Evolutionary conservation across 2,797 vertebrate species (phyloP).

Genomic region (Dermochelys coriacea): DNA sequence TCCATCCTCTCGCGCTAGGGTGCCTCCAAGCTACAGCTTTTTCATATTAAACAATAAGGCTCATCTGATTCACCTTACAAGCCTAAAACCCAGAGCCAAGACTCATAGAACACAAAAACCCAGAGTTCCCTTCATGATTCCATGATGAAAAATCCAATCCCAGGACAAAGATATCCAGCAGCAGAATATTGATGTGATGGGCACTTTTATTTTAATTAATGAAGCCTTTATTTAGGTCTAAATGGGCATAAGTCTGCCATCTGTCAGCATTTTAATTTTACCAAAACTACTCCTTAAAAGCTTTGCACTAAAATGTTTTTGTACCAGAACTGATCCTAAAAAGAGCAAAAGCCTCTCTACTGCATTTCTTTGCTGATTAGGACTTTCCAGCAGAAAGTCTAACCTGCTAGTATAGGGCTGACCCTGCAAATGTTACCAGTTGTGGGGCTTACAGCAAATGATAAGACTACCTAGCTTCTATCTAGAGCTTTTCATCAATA

Average conservation of each 20-base stretch:
- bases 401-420: not conserved
- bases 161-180: not conserved
- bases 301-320: not conserved
- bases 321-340: not conserved
- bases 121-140: not conserved
- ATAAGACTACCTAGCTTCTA: not conserved
- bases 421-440: not conserved
- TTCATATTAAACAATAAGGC: not conserved
- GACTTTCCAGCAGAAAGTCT: not conserved
- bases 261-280: not conserved
- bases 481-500: not conserved
- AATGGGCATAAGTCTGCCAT: not conserved
- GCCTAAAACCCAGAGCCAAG: rapidly evolving
- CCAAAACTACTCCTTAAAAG: not conserved
- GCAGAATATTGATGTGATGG: not conserved
- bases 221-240: not conserved
- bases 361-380: not conserved
- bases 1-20: not conserved
- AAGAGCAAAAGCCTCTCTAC: not conserved
- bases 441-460: not conserved
- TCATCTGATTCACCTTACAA: rapidly evolving
- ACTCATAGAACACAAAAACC: not conserved
- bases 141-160: not conserved
- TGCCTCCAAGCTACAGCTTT: not conserved
- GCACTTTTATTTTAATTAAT: not conserved